These are phyloP conservation scores for Papilio polyxenes DNA, from an alignment of 1,140 invertebrate genomes.

Conservation along the genomic window DNA sequence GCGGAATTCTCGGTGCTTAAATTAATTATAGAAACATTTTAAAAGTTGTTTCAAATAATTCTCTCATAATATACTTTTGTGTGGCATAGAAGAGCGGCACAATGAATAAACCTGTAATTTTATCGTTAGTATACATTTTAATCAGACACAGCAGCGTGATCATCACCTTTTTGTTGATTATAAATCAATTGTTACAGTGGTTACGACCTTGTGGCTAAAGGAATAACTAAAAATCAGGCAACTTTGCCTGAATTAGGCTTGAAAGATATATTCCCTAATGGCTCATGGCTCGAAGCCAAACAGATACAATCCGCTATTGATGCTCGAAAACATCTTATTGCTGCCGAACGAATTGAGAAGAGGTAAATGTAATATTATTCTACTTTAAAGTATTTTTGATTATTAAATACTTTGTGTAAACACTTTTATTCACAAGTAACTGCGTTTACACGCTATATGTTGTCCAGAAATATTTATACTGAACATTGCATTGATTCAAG, in stretches of 20 bases:
- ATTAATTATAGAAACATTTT: background rate
- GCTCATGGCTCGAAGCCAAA: constrained; percentile 82
- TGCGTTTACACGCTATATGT: too few species aligned
- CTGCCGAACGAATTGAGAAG: constrained; percentile 82
- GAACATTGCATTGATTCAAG: too few species aligned
- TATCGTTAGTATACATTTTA: constrained; percentile 54
- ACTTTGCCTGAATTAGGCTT: constrained; percentile 80
- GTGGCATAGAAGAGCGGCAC: background rate
- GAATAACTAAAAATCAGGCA: constrained; percentile 73
- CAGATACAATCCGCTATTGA: constrained; percentile 82
- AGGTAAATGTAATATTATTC: constrained; percentile 57
- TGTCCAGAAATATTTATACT: too few species aligned
- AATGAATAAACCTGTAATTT: constrained; percentile 53
- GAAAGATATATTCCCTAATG: constrained; percentile 81
- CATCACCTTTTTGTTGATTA: background rate
- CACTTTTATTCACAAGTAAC: too few species aligned
- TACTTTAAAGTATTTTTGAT: background rate
- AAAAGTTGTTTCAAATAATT: background rate
- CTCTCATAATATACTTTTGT: background rate
- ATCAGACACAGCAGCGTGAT: background rate
- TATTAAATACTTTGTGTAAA: background rate
- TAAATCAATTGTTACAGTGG: constrained; percentile 73
- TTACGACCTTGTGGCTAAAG: constrained; percentile 77
- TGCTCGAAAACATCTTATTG: constrained; percentile 80
- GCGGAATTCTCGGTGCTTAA: background rate